These are phyloP conservation scores for Nibea coibor DNA, from an alignment of 2,113 vertebrate genomes.

Conservation along the genomic window DNA sequence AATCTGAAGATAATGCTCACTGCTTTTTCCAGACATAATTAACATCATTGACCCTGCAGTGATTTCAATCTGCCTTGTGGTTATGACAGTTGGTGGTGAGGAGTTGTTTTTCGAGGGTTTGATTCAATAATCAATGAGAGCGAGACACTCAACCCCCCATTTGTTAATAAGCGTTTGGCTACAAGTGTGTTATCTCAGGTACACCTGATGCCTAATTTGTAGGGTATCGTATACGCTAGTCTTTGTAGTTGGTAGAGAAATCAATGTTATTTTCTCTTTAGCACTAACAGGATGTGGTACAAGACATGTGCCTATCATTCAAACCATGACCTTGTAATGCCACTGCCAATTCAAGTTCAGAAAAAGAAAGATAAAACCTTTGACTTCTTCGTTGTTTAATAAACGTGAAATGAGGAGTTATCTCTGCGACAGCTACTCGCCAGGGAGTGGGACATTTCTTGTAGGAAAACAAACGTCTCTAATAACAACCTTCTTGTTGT, in stretches of 20 bases:
- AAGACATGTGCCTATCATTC: slow-evolving; percentile 2
- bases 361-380: slow-evolving; percentile 3
- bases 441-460: too few relatives aligned
- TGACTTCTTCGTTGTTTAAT: background rate
- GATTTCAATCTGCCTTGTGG: slow-evolving; percentile 34
- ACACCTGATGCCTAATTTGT: background rate
- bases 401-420: too few relatives aligned
- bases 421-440: too few relatives aligned
- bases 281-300: background rate
- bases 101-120: slow-evolving; percentile 38
- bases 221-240: too few relatives aligned
- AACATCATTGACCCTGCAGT: too few relatives aligned
- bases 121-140: slow-evolving; percentile 42
- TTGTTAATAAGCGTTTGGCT: slow-evolving; percentile 35
- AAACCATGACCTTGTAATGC: background rate
- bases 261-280: background rate
- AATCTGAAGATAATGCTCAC: too few relatives aligned
- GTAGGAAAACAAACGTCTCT: too few relatives aligned
- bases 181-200: background rate
- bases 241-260: background rate
- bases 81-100: slow-evolving; percentile 28
- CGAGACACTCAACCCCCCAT: slow-evolving; percentile 27
- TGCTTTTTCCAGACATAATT: too few relatives aligned
- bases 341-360: slow-evolving; percentile 6
- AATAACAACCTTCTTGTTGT: too few relatives aligned